Evolutionary conservation across 1,140 invertebrate species (phyloP).

Genomic region (Copidosoma floridanum): DNA sequence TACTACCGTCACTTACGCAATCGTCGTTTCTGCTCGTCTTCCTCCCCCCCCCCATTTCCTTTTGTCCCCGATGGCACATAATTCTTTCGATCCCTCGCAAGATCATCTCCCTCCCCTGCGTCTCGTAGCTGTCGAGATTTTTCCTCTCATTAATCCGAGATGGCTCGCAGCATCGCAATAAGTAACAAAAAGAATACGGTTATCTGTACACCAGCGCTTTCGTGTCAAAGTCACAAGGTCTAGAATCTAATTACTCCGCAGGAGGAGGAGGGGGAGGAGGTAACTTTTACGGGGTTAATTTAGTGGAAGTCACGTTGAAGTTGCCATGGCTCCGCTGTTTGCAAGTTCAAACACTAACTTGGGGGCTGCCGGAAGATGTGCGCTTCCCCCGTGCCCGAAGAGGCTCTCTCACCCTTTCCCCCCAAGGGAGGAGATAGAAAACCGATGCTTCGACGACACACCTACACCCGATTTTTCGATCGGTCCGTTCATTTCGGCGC

Average conservation of each 20-base stretch:
- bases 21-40: not conserved
- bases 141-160: slow-evolving; percentile 3
- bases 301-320: slow-evolving; percentile 14
- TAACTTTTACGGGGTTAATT: slow-evolving; percentile 25
- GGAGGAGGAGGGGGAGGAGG: too few species aligned
- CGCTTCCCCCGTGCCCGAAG: too few species aligned
- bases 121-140: not conserved
- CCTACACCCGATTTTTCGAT: not conserved
- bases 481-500: not conserved
- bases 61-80: not conserved
- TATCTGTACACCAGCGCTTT: too few species aligned
- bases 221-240: slow-evolving; percentile 13
- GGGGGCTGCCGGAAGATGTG: not conserved
- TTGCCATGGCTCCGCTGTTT: not conserved
- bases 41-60: not conserved
- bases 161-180: not conserved
- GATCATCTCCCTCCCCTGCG: not conserved
- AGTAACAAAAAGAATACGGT: slow-evolving; percentile 12
- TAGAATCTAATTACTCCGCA: slow-evolving; percentile 26
- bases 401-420: too few species aligned
- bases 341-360: slow-evolving; percentile 19
- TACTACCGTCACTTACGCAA: not conserved
- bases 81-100: slow-evolving; percentile 5
- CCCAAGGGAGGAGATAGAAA: too few species aligned
- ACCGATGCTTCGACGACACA: not conserved